Evolutionary conservation across 2,888 invertebrate species (phyloP), one percentile per base, ranked within the genome.

Genomic region (Frankliniella intonsa): DNA sequence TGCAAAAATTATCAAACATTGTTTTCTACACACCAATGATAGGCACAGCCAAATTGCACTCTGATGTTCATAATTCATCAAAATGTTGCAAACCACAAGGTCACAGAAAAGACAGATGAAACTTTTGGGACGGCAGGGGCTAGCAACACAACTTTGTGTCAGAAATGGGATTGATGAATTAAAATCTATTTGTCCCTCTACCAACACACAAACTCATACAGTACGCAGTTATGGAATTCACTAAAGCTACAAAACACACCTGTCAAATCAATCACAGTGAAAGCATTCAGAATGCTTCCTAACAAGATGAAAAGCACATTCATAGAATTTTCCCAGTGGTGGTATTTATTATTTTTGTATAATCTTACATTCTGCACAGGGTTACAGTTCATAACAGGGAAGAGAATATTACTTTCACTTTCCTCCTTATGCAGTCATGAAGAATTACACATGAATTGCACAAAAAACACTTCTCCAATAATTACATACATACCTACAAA

Each of bases 401-500:
- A 76, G 25, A 76, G 22, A 76, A 22, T 76, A 76, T 76, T 25
- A 76, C 69, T 12, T 22, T 76, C 25, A 76, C 69, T 76, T 76
- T 76, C 25, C 69, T 76, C 25, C 69, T 22, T 25, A 76, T 76
- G 25, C 69, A 76, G 69, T 25, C 10, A 76, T 25, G 25, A 76
- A 76, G 69, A 25, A 76, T 22, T 76, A 76, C 22, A 76, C 69
- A 76, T 25, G 38, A 76, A 76, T 76, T 25, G 69, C 69, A 76
- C 69, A 76, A 76, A 22, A 76, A 76, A 76, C 69, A 76, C 69
- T 76, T 76, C 22, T 76, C 22, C 69, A 38, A 76, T 22, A 76
- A 38, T 76, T 25, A 76, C 25, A 22, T 76, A 76, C 69, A 76
- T 76, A 76, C 69, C 69, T 76, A 76, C 69, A 76, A 76, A 76